phyloP scores from a whole-genome alignment of 2,797 vertebrate genomes.

The Psittacula echo region DNA sequence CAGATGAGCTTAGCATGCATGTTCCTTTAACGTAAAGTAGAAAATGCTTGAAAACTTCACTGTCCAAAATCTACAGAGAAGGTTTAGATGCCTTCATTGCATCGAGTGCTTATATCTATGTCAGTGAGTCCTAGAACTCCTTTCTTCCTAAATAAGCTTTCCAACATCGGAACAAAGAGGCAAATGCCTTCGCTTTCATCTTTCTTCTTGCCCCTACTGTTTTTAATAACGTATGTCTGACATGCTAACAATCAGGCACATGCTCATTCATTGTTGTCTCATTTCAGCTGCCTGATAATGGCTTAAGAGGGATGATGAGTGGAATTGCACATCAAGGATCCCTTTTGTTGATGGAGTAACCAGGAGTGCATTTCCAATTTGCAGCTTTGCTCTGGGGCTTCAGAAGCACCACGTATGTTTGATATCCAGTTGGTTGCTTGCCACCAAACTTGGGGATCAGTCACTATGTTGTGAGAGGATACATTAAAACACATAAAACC shows the following conservation, averaged over 20 bases:
- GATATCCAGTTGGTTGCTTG: constrained; percentile 36
- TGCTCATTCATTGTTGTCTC: constrained; percentile 60
- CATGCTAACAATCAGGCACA: constrained; percentile 65
- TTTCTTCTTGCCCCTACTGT: constrained; percentile 50
- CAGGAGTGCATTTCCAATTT: constrained; percentile 73
- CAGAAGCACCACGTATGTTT: constrained; percentile 53
- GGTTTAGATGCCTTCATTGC: constrained; percentile 1
- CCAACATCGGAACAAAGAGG: constrained; percentile 47
- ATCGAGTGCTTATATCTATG: background rate
- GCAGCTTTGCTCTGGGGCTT: constrained; percentile 60
- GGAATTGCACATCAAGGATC: constrained; percentile 67
- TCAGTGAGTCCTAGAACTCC: background rate
- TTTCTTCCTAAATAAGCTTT: constrained; percentile 57
- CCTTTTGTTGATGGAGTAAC: constrained; percentile 51
- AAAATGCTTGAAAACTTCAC: too few species aligned
- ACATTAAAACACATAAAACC: background rate
- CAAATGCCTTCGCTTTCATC: constrained; percentile 34
- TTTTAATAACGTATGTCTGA: constrained; percentile 71
- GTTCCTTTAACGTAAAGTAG: too few species aligned
- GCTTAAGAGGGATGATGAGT: constrained; percentile 60
- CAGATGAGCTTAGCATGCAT: too few species aligned
- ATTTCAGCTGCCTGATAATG: constrained; percentile 72
- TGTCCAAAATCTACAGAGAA: background rate
- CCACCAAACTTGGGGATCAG: constrained; percentile 55
- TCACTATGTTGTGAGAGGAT: background rate